Percentiles rank a stretch among this genome's conserved stretches.
Conservation (phyloP, 2,113 vertebrate species). For the Podiceps cristatus region DNA sequence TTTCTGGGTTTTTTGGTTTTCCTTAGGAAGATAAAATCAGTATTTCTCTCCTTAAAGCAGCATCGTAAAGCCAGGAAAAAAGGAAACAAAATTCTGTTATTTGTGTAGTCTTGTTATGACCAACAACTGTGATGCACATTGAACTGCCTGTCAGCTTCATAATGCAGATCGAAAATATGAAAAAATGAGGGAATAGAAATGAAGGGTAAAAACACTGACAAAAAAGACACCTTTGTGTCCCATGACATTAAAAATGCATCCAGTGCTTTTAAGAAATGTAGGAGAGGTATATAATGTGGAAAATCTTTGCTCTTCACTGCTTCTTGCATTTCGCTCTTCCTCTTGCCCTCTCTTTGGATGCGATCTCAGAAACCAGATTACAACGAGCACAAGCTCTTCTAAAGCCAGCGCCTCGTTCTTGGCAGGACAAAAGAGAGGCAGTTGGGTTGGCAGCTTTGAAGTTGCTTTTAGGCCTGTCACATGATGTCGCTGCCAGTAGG, state of each 20-base stretch:
- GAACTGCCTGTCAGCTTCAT: background rate
- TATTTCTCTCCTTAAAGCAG: background rate
- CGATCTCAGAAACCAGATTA: background rate
- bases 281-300: background rate
- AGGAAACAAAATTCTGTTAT: background rate
- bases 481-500: constrained; percentile 6
- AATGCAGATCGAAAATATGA: background rate
- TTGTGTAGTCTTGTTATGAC: background rate
- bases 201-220: background rate
- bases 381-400: background rate
- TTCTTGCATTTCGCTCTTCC: background rate
- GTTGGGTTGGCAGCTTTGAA: constrained; percentile 45
- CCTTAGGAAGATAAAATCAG: background rate
- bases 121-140: background rate
- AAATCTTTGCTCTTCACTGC: background rate
- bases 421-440: constrained; percentile 35
- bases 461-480: constrained; percentile 47
- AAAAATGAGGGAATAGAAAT: background rate
- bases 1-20: no score
- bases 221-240: background rate
- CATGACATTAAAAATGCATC: background rate
- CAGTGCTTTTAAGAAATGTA: background rate
- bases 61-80: background rate
- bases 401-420: background rate
- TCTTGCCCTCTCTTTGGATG: background rate